Base-by-base conservation (phyloP, 2,888 invertebrate species). In the Cyclophora punctaria region DNA sequence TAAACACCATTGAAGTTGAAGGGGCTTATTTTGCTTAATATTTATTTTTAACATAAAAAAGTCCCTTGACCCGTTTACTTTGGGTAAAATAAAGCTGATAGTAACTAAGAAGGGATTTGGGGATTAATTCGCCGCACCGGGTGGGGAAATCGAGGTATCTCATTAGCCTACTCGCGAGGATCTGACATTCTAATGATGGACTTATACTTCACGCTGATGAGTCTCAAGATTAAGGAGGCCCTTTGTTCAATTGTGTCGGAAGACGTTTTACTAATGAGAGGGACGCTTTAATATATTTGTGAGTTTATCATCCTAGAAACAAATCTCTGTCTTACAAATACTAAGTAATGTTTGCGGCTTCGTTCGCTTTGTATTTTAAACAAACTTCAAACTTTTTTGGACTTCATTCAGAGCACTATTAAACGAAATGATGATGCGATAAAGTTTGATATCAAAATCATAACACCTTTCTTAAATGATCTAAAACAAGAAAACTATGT, bases 91-190 rank as follows among this genome's bases (percentile, higher is more conserved):
- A 48, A 48, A 53, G 49, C 46, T 45, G 49, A 37, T 45, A 45
- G 48, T 46, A 48, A 51, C 46, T 48, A 48, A 48, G 48, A 34
- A 46, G 48, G 48, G 48, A 48, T 47, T 37, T 37, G 41, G 41
- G 48, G 69, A 71, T 74, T 73, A 69, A 63, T 60, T 60, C 57
- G 53, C 52, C 46, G 57, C 57, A 52, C 52, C 46, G 57, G 53
- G 60, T 48, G 52, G 58, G 58, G 60, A 62, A 71, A 69, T 66
- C 63, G 64, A 55, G 56, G 59, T 60, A 63, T 65, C 70, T 73
- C 67, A 74, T 75, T 73, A 73, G 63, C 54, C 48, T 53, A 57
- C 59, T 37, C 60, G 54, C 50, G 49, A 49, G 43, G 3, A 57
- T 60, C 56, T 57, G 52, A 50, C 55, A 59, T 57, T 62, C 50